A percentile compares a stretch with the other conserved stretches of the same genome.
phyloP scores from a whole-genome alignment of 2,113 vertebrate genomes.

The Triplophysa tibetana region DNA sequence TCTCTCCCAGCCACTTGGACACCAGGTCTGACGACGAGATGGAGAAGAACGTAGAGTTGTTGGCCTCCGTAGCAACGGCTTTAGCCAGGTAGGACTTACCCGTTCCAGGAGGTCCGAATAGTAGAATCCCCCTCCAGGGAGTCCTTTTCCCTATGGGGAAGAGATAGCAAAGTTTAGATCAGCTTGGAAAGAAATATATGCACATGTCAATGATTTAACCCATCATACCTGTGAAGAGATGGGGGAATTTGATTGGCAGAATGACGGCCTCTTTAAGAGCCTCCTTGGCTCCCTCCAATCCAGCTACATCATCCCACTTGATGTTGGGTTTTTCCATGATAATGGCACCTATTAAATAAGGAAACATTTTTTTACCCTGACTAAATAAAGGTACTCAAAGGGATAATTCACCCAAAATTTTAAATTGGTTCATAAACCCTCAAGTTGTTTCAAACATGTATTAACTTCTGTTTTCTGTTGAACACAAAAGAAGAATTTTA shows the following conservation, averaged over 20 bases:
- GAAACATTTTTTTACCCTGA: background rate
- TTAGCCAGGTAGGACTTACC: constrained; percentile 96
- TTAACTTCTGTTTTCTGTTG: background rate
- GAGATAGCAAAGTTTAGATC: background rate
- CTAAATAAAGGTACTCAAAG: too few relatives aligned
- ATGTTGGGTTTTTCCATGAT: constrained; percentile 98
- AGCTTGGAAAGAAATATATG: background rate
- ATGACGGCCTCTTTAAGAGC: constrained; percentile 97
- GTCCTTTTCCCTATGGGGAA: constrained; percentile 84
- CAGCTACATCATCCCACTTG: constrained; percentile 92
- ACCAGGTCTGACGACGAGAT: constrained; percentile 89
- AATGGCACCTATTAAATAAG: constrained; percentile 81
- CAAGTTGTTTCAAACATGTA: too few relatives aligned
- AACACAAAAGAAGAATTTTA: background rate
- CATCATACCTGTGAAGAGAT: constrained; percentile 87
- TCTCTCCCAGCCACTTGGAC: constrained; percentile 89
- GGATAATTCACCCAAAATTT: too few relatives aligned
- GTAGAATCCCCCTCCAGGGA: constrained; percentile 92
- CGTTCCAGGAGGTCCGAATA: constrained; percentile 92
- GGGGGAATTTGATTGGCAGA: constrained; percentile 96
- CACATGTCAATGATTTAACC: background rate
- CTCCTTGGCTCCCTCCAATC: constrained; percentile 94
- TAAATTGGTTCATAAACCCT: too few relatives aligned
- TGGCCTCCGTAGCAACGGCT: constrained; percentile 81
- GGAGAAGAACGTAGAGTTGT: constrained; percentile 88